phyloP scores from a whole-genome alignment of 2,113 vertebrate species.

The Diphyllodes magnificus region DNA sequence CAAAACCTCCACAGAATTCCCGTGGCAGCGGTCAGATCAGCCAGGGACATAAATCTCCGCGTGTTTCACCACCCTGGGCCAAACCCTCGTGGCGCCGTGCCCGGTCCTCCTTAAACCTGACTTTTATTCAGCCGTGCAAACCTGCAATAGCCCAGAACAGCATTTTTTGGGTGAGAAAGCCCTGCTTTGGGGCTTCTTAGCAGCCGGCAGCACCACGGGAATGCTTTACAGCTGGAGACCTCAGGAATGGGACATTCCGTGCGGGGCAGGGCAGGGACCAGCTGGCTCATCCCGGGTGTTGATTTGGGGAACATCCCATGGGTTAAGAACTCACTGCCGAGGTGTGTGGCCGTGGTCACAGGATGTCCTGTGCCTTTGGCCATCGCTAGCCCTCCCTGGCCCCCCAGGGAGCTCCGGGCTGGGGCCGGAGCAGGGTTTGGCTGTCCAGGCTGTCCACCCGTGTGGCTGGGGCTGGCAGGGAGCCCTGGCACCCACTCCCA shows the following conservation, averaged over 20 bases:
- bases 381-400: too few relatives aligned
- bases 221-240: neutral
- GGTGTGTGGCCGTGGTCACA: neutral
- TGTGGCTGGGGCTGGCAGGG: neutral
- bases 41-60: neutral
- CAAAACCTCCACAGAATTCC: neutral
- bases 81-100: neutral
- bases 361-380: neutral
- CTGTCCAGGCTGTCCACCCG: neutral
- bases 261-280: accelerated
- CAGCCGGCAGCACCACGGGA: accelerated
- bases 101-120: neutral
- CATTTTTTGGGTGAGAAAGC: neutral
- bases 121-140: neutral
- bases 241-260: accelerated
- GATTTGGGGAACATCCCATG: neutral
- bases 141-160: accelerated
- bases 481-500: neutral
- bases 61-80: neutral
- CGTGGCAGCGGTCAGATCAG: neutral
- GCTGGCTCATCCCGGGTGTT: accelerated
- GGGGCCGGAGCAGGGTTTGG: neutral
- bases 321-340: neutral
- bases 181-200: accelerated
- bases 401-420: accelerated